Evolutionary conservation across 2,888 invertebrate species (phyloP).

Genomic region (Chloroclystis v-ata): DNA sequence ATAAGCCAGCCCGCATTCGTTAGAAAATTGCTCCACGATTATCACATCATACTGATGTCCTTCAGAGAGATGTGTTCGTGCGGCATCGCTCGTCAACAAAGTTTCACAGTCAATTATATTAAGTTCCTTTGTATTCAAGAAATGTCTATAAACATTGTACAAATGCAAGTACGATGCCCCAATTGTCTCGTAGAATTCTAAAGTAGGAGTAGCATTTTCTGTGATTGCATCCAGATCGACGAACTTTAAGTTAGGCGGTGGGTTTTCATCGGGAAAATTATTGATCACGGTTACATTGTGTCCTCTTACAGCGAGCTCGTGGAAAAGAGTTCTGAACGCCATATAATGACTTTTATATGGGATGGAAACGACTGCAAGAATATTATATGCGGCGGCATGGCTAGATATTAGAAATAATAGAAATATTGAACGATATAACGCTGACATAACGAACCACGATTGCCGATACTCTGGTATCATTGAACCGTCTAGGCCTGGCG

Average conservation of each 20-base stretch:
- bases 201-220: neutral
- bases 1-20: slow-evolving; percentile 63
- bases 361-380: slow-evolving; percentile 74
- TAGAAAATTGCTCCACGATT: slow-evolving; percentile 66
- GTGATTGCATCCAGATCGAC: slow-evolving; percentile 54
- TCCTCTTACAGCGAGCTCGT: slow-evolving; percentile 75
- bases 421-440: slow-evolving; percentile 1
- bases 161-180: slow-evolving; percentile 34
- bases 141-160: slow-evolving; percentile 35
- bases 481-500: too few relatives aligned
- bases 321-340: slow-evolving; percentile 77
- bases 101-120: slow-evolving; percentile 44
- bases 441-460: slow-evolving; percentile 15
- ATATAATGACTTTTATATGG: slow-evolving; percentile 82
- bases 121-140: too few relatives aligned
- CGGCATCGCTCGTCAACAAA: slow-evolving; percentile 39
- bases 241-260: slow-evolving; percentile 72
- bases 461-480: neutral
- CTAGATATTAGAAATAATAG: slow-evolving; percentile 26
- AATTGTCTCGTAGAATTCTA: slow-evolving; percentile 36
- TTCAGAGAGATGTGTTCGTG: slow-evolving; percentile 38
- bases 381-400: slow-evolving; percentile 59
- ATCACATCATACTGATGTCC: slow-evolving; percentile 59
- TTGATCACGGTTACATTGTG: slow-evolving; percentile 81
- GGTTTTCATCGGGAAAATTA: slow-evolving; percentile 70